Evolutionary conservation across 2,888 invertebrate species (phyloP).

Genomic region (Cyrtodaria siliqua): DNA sequence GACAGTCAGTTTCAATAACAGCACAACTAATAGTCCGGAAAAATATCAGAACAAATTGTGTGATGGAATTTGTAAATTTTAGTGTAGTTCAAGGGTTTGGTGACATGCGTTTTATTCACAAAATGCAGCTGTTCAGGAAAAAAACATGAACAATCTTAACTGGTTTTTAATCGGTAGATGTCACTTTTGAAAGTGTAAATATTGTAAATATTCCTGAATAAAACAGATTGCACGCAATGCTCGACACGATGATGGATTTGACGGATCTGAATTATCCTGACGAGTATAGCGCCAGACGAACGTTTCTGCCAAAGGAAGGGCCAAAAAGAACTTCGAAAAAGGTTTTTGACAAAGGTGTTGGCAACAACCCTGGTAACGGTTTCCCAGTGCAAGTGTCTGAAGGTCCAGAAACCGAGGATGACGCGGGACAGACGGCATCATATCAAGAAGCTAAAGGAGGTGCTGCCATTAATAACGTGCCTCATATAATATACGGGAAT

Average conservation of each 20-base stretch:
- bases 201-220: too few relatives aligned
- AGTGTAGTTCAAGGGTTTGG: too few relatives aligned
- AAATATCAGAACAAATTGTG: too few relatives aligned
- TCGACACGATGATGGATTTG: conserved; percentile 32
- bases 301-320: conserved; percentile 40
- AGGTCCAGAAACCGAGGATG: conserved; percentile 38
- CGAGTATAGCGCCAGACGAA: conserved; percentile 34
- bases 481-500: conserved; percentile 56
- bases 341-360: conserved; percentile 46
- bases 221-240: too few relatives aligned
- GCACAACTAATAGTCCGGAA: too few relatives aligned
- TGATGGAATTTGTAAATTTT: too few relatives aligned
- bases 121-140: too few relatives aligned
- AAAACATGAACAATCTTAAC: too few relatives aligned
- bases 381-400: conserved; percentile 48
- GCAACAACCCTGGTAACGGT: conserved; percentile 43
- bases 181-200: too few relatives aligned
- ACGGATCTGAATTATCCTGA: conserved; percentile 42
- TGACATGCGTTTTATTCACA: too few relatives aligned
- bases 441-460: conserved; percentile 22
- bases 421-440: conserved; percentile 4
- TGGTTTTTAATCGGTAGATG: too few relatives aligned
- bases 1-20: too few relatives aligned
- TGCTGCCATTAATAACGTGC: conserved; percentile 33
- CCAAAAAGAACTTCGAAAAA: conserved; percentile 42